Evolutionary conservation across 2,888 invertebrate genomes (phyloP).

Genomic region (Caenorhabditis sulstoni): DNA sequence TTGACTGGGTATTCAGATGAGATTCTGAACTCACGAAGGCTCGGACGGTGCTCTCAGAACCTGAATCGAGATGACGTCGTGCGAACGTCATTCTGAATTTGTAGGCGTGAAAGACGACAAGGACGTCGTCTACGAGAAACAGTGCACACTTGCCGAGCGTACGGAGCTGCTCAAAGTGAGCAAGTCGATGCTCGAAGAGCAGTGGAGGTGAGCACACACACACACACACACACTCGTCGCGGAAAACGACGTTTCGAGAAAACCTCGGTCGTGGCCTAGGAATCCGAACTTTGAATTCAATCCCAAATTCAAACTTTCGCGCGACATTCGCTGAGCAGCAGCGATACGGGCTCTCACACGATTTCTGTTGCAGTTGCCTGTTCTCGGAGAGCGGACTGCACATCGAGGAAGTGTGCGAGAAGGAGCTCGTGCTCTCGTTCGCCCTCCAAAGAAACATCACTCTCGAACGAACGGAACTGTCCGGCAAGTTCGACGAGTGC

Average conservation of each 20-base stretch:
- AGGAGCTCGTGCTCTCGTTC: constrained; percentile 56
- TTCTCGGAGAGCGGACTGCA: constrained; percentile 61
- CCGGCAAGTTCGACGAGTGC: constrained; percentile 52
- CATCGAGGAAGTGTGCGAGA: constrained; percentile 58
- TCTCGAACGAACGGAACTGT: constrained; percentile 45
- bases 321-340: no score
- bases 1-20: no score
- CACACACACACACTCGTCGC: no score
- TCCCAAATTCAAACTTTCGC: no score
- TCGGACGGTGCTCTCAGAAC: no score
- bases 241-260: no score
- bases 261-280: no score
- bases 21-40: no score
- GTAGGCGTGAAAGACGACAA: constrained; percentile 61
- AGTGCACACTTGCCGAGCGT: constrained; percentile 47
- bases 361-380: constrained; percentile 35
- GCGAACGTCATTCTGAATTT: no score
- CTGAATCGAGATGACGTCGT: no score
- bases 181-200: constrained; percentile 62
- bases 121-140: constrained; percentile 54
- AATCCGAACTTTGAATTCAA: no score
- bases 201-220: constrained; percentile 60
- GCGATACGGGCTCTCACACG: no score
- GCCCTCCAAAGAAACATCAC: constrained; percentile 56
- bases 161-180: constrained; percentile 62